Conservation (phyloP, 2,888 invertebrate species). For the Merodon equestris region DNA sequence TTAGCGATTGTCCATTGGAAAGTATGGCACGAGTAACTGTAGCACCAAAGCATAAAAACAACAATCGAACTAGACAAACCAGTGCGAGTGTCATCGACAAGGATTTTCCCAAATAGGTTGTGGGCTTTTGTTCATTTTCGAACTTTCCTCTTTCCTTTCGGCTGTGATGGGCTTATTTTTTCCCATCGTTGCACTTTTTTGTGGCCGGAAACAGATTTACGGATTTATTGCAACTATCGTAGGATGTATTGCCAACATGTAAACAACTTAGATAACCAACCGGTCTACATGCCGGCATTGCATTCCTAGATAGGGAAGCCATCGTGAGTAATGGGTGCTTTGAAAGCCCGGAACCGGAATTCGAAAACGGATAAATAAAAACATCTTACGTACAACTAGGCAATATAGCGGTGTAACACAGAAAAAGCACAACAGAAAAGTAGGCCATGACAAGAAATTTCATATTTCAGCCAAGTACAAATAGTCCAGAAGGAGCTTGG, state of each 20-base stretch:
- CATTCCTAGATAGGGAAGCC: neutral
- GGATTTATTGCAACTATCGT: neutral
- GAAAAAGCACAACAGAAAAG: conserved; percentile 8
- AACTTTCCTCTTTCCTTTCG: neutral
- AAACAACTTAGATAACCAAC: conserved; percentile 20
- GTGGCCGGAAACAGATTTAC: no score
- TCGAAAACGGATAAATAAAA: conserved; percentile 20
- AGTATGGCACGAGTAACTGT: no score
- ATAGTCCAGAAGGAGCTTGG: no score
- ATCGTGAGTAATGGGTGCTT: conserved; percentile 15
- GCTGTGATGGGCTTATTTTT: neutral
- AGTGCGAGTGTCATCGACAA: conserved; percentile 52
- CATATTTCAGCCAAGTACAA: neutral
- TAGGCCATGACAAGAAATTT: conserved; percentile 2
- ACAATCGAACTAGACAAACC: no score
- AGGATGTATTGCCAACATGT: conserved; percentile 22
- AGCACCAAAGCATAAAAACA: no score
- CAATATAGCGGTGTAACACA: neutral
- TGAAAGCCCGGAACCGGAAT: conserved; percentile 18
- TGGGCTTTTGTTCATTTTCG: conserved; percentile 25
- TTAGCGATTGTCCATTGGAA: no score
- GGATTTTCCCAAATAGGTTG: conserved; percentile 37
- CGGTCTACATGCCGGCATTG: neutral
- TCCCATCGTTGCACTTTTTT: neutral
- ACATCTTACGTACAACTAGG: conserved; percentile 24